Evolutionary conservation across 2,888 invertebrate genomes (phyloP).

Genomic region (Leucophora obtusa): DNA sequence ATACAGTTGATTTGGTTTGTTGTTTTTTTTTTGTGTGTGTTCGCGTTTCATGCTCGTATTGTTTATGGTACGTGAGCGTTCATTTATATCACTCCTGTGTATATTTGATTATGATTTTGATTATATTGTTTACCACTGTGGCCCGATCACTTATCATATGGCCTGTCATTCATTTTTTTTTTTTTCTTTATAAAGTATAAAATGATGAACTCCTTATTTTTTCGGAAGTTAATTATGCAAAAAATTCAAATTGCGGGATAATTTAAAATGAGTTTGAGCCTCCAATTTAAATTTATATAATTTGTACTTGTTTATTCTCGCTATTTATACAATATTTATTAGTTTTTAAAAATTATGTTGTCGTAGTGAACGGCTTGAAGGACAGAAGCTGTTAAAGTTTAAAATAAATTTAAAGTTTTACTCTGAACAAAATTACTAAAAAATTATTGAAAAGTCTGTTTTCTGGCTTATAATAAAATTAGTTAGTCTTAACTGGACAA

Average conservation of each 20-base stretch:
- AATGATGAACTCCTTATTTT: slow-evolving; percentile 36
- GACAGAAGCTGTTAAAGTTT: not conserved
- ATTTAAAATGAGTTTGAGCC: slow-evolving; percentile 67
- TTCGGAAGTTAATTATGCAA: slow-evolving; percentile 66
- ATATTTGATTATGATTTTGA: not conserved
- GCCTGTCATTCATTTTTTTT: not conserved
- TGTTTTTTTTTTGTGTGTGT: slow-evolving; percentile 27
- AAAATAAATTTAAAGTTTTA: not conserved
- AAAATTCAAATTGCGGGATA: slow-evolving; percentile 54
- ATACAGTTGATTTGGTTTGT: slow-evolving; percentile 49
- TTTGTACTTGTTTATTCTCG: slow-evolving; percentile 9
- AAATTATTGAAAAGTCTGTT: too few relatives aligned
- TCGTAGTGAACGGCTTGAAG: not conserved
- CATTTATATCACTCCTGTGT: slow-evolving; percentile 46
- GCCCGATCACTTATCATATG: slow-evolving; percentile 45
- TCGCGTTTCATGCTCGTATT: slow-evolving; percentile 43
- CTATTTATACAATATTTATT: slow-evolving; percentile 32
- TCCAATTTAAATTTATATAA: slow-evolving; percentile 65
- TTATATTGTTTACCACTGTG: slow-evolving; percentile 52
- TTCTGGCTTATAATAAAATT: too few relatives aligned
- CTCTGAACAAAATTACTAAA: too few relatives aligned
- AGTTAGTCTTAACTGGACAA: too few relatives aligned
- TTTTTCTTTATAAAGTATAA: slow-evolving; percentile 8
- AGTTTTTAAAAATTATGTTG: not conserved
- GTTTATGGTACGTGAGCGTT: slow-evolving; percentile 53